These are phyloP conservation scores for Sebastolobus alascanus DNA, from an alignment of 2,797 vertebrate species.

Conservation along the genomic window DNA sequence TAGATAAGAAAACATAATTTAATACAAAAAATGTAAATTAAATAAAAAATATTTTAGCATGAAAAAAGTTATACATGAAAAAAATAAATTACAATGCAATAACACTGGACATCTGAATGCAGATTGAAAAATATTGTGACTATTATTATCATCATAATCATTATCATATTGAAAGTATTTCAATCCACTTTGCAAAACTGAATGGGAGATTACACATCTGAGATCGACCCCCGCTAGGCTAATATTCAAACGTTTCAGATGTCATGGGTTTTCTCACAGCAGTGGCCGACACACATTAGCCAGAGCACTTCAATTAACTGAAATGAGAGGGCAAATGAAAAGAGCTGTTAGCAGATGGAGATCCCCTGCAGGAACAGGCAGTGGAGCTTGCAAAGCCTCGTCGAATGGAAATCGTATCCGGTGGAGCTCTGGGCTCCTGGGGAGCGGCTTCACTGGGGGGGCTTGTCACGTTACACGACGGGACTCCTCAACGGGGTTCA, in stretches of 20 bases:
- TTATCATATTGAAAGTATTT: not conserved
- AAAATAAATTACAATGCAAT: not conserved
- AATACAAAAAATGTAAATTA: not conserved
- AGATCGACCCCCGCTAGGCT: not conserved
- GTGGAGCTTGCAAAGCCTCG: constrained; percentile 59
- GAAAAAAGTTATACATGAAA: not conserved
- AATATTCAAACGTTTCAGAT: constrained; percentile 51
- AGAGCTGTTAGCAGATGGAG: constrained; percentile 65
- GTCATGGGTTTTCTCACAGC: constrained; percentile 55
- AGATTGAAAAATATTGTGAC: not conserved
- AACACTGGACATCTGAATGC: not conserved
- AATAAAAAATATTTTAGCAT: not conserved
- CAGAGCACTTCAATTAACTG: constrained; percentile 75
- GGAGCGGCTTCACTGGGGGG: constrained; percentile 53
- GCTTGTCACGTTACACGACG: constrained; percentile 69
- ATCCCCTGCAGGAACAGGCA: constrained; percentile 62
- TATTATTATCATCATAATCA: not conserved
- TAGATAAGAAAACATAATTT: constrained; percentile 32
- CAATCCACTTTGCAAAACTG: not conserved
- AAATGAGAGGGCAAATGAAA: constrained; percentile 74
- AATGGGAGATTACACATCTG: constrained; percentile 1
- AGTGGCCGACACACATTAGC: constrained; percentile 35
- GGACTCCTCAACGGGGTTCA: constrained; percentile 61
- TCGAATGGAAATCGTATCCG: constrained; percentile 75
- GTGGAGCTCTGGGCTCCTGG: constrained; percentile 56